phyloP scores from a whole-genome alignment of 1,140 invertebrate species.

The Mesaphorura yosii region DNA sequence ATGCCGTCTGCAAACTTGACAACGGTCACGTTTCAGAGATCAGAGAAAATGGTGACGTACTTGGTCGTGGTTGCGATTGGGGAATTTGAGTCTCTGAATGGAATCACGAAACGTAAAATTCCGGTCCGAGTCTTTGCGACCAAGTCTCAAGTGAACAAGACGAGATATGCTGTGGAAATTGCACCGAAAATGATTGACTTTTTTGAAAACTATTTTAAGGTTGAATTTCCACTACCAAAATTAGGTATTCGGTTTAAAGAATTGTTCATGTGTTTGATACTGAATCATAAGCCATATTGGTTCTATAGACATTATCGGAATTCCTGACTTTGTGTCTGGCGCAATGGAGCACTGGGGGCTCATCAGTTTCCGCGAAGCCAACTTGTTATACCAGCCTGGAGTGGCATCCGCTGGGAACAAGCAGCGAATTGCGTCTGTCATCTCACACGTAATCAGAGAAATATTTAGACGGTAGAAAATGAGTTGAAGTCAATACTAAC shows the following conservation, averaged over 20 bases:
- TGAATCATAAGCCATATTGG: slow-evolving; percentile 16
- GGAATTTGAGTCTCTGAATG: slow-evolving; percentile 56
- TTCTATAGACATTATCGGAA: slow-evolving; percentile 72
- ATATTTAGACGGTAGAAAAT: no score
- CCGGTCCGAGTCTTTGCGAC: slow-evolving; percentile 61
- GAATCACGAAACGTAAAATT: slow-evolving; percentile 44
- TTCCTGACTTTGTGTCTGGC: slow-evolving; percentile 87
- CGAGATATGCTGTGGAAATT: slow-evolving; percentile 62
- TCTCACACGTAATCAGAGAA: slow-evolving; percentile 57
- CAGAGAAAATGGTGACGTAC: slow-evolving; percentile 85
- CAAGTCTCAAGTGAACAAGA: slow-evolving; percentile 52
- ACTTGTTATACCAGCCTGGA: slow-evolving; percentile 57
- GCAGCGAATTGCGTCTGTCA: slow-evolving; percentile 62
- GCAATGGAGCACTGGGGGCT: slow-evolving; percentile 65
- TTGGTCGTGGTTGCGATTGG: slow-evolving; percentile 80
- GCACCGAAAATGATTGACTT: slow-evolving; percentile 68
- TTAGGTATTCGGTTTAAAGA: slow-evolving; percentile 45
- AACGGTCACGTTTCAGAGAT: slow-evolving; percentile 60
- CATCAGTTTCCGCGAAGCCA: slow-evolving; percentile 70
- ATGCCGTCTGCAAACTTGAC: slow-evolving; percentile 38
- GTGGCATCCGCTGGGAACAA: slow-evolving; percentile 60
- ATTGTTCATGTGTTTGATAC: background rate
- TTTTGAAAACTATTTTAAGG: slow-evolving; percentile 74
- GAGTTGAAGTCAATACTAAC: background rate
- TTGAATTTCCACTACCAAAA: slow-evolving; percentile 76